These are phyloP conservation scores for Malurus melanocephalus DNA, from an alignment of 2,113 vertebrate species.

Conservation along the genomic window DNA sequence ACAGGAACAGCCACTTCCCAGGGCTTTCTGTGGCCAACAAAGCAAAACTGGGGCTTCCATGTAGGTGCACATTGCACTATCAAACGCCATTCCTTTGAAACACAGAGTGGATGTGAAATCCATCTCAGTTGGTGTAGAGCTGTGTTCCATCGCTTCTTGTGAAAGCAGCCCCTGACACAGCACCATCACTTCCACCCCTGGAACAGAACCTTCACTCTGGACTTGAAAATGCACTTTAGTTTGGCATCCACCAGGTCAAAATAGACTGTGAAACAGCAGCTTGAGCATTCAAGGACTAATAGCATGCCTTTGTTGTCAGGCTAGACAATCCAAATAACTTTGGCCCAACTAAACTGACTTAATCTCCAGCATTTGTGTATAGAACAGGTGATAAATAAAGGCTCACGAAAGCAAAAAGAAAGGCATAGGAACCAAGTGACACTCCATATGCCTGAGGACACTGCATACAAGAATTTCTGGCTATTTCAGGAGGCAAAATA, in stretches of 20 bases:
- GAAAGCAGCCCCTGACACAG: accelerated
- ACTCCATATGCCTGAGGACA: neutral
- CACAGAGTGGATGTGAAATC: accelerated
- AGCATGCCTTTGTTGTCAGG: neutral
- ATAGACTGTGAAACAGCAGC: neutral
- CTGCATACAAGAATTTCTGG: neutral
- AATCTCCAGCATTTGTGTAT: accelerated
- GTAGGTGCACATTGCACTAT: accelerated
- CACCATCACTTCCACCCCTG: neutral
- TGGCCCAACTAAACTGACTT: neutral
- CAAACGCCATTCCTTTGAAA: neutral
- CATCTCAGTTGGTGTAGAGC: neutral
- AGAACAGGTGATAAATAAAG: neutral
- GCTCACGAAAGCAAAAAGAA: neutral
- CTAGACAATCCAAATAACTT: neutral
- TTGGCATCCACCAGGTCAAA: neutral
- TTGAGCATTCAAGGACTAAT: neutral
- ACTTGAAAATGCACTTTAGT: neutral
- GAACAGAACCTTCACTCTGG: neutral
- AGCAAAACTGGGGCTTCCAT: neutral
- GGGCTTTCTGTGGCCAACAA: accelerated
- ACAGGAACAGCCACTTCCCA: neutral
- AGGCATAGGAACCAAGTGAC: neutral
- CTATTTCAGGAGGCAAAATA: neutral
- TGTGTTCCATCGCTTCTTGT: accelerated